Evolutionary conservation across 2,888 invertebrate genomes (phyloP).

Genomic region (Heliconius ismenius): DNA sequence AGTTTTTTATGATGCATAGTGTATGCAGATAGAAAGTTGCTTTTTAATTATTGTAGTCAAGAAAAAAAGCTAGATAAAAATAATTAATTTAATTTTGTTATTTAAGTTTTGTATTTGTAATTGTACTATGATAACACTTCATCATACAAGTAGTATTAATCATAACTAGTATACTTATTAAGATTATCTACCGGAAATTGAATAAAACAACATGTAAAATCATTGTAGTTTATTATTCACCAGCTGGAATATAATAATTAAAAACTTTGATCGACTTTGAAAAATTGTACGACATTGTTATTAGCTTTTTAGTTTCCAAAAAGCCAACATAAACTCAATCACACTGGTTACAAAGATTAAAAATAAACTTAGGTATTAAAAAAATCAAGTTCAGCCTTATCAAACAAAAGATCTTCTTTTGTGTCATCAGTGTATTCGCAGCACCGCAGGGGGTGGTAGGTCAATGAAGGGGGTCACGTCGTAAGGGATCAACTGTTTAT

Average conservation of each 20-base stretch:
- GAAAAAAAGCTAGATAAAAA: not conserved
- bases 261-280: slow-evolving; percentile 77
- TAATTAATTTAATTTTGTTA: not conserved
- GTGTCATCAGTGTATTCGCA: slow-evolving; percentile 67
- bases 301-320: slow-evolving; percentile 64
- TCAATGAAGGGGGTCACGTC: slow-evolving; percentile 73
- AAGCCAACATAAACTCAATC: slow-evolving; percentile 68
- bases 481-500: slow-evolving; percentile 52
- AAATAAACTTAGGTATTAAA: slow-evolving; percentile 77
- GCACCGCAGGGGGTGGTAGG: slow-evolving; percentile 59
- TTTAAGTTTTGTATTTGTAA: too few relatives aligned
- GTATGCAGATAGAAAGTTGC: too few relatives aligned
- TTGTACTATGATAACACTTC: not conserved
- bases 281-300: slow-evolving; percentile 72
- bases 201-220: slow-evolving; percentile 57
- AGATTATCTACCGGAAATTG: slow-evolving; percentile 36
- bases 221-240: slow-evolving; percentile 76
- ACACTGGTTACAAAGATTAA: slow-evolving; percentile 76
- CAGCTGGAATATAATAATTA: slow-evolving; percentile 75
- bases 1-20: too few relatives aligned
- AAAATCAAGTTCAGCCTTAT: slow-evolving; percentile 80
- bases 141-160: not conserved
- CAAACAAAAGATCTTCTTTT: slow-evolving; percentile 78
- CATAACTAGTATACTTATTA: not conserved
- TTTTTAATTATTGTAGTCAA: not conserved